Evolutionary conservation across 92 coral and sea anemone species (phyloP).

Genomic region (Heteractis magnifica): DNA sequence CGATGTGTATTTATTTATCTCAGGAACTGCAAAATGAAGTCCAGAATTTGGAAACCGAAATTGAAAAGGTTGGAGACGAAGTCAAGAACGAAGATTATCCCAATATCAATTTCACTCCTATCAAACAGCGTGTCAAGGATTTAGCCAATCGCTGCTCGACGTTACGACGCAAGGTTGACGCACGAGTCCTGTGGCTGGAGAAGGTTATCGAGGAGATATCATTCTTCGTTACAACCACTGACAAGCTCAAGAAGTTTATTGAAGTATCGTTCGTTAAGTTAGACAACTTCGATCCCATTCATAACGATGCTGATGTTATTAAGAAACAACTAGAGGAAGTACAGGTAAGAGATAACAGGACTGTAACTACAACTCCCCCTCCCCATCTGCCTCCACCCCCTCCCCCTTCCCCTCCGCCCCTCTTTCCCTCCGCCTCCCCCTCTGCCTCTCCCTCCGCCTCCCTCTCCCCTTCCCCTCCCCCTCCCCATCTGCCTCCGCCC

Average conservation of each 20-base stretch:
- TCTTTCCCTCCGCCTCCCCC: no score
- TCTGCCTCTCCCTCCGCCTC: no score
- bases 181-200: constrained; percentile 55
- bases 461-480: no score
- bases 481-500: no score
- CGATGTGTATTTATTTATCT: not conserved
- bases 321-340: constrained; percentile 73
- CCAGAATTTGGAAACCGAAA: constrained; percentile 58
- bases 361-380: not conserved
- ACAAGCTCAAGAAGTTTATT: constrained; percentile 65
- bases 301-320: constrained; percentile 73
- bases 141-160: constrained; percentile 59
- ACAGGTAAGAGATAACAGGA: constrained; percentile 41
- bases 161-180: constrained; percentile 62
- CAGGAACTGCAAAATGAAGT: constrained; percentile 68
- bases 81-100: constrained; percentile 70
- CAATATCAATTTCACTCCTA: constrained; percentile 65
- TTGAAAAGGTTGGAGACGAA: constrained; percentile 58
- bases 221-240: constrained; percentile 65
- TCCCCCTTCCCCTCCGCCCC: no score
- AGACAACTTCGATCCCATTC: constrained; percentile 74
- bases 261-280: constrained; percentile 56
- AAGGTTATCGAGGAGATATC: constrained; percentile 65
- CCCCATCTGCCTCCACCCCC: no score
- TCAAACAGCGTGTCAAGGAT: constrained; percentile 76